phyloP scores from a whole-genome alignment of 2,888 invertebrate species.

The Blomia tropicalis region DNA sequence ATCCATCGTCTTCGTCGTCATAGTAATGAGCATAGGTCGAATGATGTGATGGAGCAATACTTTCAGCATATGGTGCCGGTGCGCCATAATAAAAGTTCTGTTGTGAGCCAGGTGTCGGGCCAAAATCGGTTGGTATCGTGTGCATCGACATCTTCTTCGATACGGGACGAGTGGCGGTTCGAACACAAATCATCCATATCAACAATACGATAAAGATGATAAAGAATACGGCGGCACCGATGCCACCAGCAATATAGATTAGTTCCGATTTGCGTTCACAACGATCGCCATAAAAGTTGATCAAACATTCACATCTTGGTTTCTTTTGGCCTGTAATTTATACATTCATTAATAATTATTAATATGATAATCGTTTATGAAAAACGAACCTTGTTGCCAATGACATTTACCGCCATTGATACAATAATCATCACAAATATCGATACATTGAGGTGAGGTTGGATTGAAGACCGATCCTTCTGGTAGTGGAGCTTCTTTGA shows the following conservation, averaged over 20 bases:
- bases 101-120: conserved; percentile 54
- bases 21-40: conserved; percentile 90
- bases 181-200: conserved; percentile 93
- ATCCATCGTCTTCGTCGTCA: conserved; percentile 64
- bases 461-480: neutral
- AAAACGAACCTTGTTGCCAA: conserved; percentile 9
- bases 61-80: conserved; percentile 63
- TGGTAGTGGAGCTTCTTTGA: conserved; percentile 13
- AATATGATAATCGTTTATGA: neutral
- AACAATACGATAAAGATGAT: conserved; percentile 77
- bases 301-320: conserved; percentile 72
- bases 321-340: conserved; percentile 46
- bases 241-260: conserved; percentile 83
- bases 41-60: conserved; percentile 84
- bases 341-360: neutral
- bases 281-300: conserved; percentile 75
- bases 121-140: conserved; percentile 43
- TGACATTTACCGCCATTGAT: conserved; percentile 77
- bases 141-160: conserved; percentile 77
- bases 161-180: conserved; percentile 36
- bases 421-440: conserved; percentile 68
- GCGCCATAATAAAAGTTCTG: conserved; percentile 92
- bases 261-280: conserved; percentile 84
- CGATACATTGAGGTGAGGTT: conserved; percentile 42
- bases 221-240: conserved; percentile 80